Conservation (phyloP, 2,888 invertebrate genomes). For the Drosophila pegasa region DNA sequence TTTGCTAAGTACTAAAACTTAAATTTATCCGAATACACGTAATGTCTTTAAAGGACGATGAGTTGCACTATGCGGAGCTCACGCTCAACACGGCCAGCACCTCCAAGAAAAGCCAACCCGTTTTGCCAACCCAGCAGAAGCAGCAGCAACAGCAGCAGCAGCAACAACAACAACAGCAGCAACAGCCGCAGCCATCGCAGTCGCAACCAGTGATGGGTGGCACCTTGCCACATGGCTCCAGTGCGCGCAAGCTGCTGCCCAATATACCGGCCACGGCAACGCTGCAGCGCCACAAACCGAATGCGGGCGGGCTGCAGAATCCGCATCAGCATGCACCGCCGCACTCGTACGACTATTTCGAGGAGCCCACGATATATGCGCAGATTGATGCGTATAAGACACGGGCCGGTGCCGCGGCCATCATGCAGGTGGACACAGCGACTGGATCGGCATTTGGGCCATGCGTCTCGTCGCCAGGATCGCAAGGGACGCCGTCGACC, state of each 20-base stretch:
- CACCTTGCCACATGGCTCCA: slow-evolving; percentile 80
- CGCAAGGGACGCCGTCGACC: slow-evolving; percentile 84
- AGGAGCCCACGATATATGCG: slow-evolving; percentile 90
- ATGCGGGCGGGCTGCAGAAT: slow-evolving; percentile 73
- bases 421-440: slow-evolving; percentile 68
- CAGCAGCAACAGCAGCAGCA: not conserved
- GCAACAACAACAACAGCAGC: not conserved
- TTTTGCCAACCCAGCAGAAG: slow-evolving; percentile 6
- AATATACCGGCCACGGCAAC: slow-evolving; percentile 82
- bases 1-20: not conserved
- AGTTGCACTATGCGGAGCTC: slow-evolving; percentile 85
- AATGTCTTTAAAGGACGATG: slow-evolving; percentile 77
- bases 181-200: slow-evolving; percentile 36
- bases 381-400: slow-evolving; percentile 90
- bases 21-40: not conserved
- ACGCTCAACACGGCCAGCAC: slow-evolving; percentile 69
- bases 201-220: slow-evolving; percentile 63
- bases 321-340: slow-evolving; percentile 79
- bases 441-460: slow-evolving; percentile 83
- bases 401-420: slow-evolving; percentile 56
- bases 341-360: slow-evolving; percentile 85
- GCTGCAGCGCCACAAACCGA: slow-evolving; percentile 81
- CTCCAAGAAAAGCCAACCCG: slow-evolving; percentile 58
- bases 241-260: slow-evolving; percentile 82
- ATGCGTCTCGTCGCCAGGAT: slow-evolving; percentile 84